A percentile compares a stretch with the other conserved stretches of the same genome.
Conservation (phyloP, 2,888 invertebrate species). For the Hypsopygia costalis region DNA sequence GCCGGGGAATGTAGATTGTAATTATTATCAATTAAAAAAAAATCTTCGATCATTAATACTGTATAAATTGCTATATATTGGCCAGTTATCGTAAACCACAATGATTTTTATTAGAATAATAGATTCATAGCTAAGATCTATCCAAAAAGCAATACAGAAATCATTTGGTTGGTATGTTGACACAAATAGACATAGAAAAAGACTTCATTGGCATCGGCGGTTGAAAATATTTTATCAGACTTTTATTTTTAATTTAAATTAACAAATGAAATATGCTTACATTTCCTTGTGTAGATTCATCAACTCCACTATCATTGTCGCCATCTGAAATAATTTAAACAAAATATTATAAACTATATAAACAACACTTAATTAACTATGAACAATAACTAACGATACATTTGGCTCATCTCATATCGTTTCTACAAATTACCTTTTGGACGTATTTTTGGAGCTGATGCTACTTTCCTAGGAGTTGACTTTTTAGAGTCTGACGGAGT, state of each 20-base stretch:
- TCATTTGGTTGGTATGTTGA: too few species aligned
- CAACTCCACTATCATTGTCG: conserved; percentile 91
- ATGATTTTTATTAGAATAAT: too few species aligned
- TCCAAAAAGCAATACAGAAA: too few species aligned
- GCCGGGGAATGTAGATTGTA: too few species aligned
- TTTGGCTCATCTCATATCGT: conserved; percentile 55
- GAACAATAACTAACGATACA: conserved; percentile 6
- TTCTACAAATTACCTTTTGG: conserved; percentile 57
- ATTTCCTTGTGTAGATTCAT: conserved; percentile 90
- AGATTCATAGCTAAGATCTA: too few species aligned
- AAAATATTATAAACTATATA: conserved; percentile 4
- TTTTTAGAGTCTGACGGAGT: conserved; percentile 50
- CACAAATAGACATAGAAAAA: too few species aligned
- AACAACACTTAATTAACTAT: conserved; percentile 4
- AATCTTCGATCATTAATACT: too few species aligned
- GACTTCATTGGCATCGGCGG: too few species aligned
- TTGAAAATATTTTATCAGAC: too few species aligned
- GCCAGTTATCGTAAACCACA: too few species aligned
- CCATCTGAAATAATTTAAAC: conserved; percentile 82
- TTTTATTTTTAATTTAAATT: too few species aligned
- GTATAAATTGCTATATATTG: too few species aligned
- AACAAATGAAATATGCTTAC: conserved; percentile 81
- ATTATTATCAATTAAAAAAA: conserved; percentile 1
- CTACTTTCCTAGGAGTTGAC: conserved; percentile 62
- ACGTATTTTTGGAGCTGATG: conserved; percentile 65